Percentiles rank a stretch among this genome's conserved stretches.
phyloP scores from a whole-genome alignment of 2,888 invertebrate species.

The Itoplectis maculator region DNA sequence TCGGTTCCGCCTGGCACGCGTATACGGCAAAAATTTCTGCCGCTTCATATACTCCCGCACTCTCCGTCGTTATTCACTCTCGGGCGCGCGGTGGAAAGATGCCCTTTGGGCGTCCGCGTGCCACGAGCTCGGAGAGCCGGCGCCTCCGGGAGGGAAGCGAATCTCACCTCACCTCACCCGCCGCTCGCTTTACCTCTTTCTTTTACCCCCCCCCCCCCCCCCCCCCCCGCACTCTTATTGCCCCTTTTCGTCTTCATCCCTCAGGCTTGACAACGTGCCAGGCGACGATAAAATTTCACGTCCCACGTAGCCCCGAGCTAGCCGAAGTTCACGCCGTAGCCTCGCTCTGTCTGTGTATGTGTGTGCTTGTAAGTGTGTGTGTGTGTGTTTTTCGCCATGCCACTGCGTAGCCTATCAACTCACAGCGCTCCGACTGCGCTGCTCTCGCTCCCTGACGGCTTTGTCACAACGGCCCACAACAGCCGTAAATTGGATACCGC shows the following conservation, averaged over 20 bases:
- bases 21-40: slow-evolving; percentile 25
- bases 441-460: slow-evolving; percentile 39
- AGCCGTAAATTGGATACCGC: slow-evolving; percentile 59
- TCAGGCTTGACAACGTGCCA: slow-evolving; percentile 68
- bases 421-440: not conserved
- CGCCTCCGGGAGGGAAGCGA: slow-evolving; percentile 23
- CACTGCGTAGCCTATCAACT: slow-evolving; percentile 21
- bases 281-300: slow-evolving; percentile 65
- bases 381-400: not conserved
- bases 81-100: slow-evolving; percentile 52
- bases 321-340: slow-evolving; percentile 26
- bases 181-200: slow-evolving; percentile 18
- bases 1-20: not conserved
- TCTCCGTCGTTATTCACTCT: slow-evolving; percentile 31
- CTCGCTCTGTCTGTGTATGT: not conserved
- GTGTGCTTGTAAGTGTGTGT: not conserved
- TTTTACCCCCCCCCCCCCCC: not conserved
- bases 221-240: slow-evolving; percentile 51
- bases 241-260: slow-evolving; percentile 64
- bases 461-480: slow-evolving; percentile 53
- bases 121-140: slow-evolving; percentile 16
- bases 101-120: slow-evolving; percentile 36
- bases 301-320: slow-evolving; percentile 36
- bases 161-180: slow-evolving; percentile 51
- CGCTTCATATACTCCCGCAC: slow-evolving; percentile 9